Evolutionary conservation across 2,888 invertebrate genomes (phyloP).

Genomic region (Apoda limacodes): DNA sequence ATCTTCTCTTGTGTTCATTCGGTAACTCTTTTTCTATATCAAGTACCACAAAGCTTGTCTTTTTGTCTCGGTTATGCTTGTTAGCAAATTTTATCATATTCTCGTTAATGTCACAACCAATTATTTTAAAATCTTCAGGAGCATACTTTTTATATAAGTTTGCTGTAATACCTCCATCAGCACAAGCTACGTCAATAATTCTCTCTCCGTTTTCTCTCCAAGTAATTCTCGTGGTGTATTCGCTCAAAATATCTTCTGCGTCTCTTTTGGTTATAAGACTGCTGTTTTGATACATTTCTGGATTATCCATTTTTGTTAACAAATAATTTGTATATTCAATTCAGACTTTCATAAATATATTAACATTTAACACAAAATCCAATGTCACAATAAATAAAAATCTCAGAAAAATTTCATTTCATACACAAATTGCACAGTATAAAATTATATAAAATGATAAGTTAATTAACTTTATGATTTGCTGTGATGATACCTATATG

Average conservation of each 20-base stretch:
- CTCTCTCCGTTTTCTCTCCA: slow-evolving; percentile 58
- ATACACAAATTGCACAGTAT: no score
- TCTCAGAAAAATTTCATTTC: no score
- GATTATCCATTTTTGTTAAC: slow-evolving; percentile 69
- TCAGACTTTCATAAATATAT: no score
- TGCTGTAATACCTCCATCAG: slow-evolving; percentile 77
- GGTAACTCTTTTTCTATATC: slow-evolving; percentile 71
- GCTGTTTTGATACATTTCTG: slow-evolving; percentile 75
- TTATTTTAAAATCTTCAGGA: slow-evolving; percentile 62
- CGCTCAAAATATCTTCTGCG: slow-evolving; percentile 70
- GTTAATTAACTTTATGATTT: no score
- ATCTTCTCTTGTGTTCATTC: slow-evolving; percentile 52
- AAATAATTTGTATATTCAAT: no score
- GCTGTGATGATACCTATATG: no score
- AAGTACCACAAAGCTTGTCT: slow-evolving; percentile 57
- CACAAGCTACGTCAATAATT: slow-evolving; percentile 80
- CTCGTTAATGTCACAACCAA: slow-evolving; percentile 78
- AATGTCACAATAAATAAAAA: no score
- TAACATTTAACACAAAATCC: no score
- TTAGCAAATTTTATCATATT: slow-evolving; percentile 78
- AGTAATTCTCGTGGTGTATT: slow-evolving; percentile 68
- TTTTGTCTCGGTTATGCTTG: slow-evolving; percentile 52
- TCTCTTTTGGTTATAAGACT: slow-evolving; percentile 75
- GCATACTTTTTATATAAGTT: slow-evolving; percentile 71
- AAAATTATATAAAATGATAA: no score